phyloP scores from a whole-genome alignment of 2,797 vertebrate genomes.

The Leuciscus waleckii region DNA sequence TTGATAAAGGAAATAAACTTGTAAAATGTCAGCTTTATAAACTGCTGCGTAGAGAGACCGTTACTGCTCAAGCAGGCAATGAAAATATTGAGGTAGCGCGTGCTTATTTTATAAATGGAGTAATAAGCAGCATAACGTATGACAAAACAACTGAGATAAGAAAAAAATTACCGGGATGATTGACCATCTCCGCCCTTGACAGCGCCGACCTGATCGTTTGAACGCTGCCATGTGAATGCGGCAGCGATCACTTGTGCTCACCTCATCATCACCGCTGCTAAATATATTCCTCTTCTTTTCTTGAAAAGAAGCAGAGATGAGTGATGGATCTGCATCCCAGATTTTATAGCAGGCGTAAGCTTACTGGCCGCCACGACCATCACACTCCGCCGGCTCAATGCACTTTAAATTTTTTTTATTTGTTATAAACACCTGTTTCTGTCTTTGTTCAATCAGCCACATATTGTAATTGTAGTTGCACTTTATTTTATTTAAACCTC shows the following conservation, averaged over 20 bases:
- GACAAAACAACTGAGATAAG: too few species aligned
- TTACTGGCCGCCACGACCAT: neutral
- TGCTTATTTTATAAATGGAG: neutral
- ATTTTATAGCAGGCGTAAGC: neutral
- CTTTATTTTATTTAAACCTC: neutral
- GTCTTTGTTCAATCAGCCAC: neutral
- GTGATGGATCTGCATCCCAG: neutral
- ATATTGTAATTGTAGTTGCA: neutral
- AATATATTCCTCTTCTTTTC: neutral
- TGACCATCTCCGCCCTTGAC: too few species aligned
- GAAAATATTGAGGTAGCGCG: too few species aligned
- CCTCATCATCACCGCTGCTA: neutral
- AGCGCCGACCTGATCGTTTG: too few species aligned
- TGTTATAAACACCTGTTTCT: neutral
- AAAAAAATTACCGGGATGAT: too few species aligned
- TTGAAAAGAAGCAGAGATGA: too few species aligned
- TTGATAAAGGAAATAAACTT: neutral
- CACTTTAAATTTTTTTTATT: neutral
- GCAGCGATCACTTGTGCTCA: neutral
- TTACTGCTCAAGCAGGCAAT: too few species aligned
- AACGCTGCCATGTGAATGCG: too few species aligned
- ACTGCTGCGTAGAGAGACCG: too few species aligned
- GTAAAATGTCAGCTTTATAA: too few species aligned
- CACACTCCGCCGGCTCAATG: neutral
- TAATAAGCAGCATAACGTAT: too few species aligned